Evolutionary conservation across 2,113 vertebrate species (phyloP).

Genomic region (Alaudala cheleensis): DNA sequence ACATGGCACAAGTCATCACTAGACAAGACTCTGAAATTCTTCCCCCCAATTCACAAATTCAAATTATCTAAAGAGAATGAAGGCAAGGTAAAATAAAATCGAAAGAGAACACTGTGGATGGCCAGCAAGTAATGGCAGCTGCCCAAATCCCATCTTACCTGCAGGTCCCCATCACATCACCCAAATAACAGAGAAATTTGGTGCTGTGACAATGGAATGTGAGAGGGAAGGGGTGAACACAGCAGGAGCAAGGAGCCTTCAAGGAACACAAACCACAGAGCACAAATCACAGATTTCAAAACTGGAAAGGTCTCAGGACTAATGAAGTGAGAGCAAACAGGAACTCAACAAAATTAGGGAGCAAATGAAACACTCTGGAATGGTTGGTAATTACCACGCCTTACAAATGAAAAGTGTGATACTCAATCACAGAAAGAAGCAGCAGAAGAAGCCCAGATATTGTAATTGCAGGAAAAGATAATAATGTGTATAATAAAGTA

Average conservation of each 20-base stretch:
- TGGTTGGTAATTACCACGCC: background rate
- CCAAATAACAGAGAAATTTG: background rate
- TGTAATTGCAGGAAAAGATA: constrained; percentile 33
- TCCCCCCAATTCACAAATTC: background rate
- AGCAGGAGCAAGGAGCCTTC: background rate
- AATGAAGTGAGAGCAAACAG: constrained; percentile 4
- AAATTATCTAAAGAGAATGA: background rate
- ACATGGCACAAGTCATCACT: background rate
- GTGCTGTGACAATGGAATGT: background rate
- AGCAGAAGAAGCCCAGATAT: background rate
- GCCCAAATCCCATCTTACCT: background rate
- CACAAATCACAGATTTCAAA: background rate
- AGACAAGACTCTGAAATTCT: background rate
- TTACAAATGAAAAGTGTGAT: background rate
- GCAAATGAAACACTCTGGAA: background rate
- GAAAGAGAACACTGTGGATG: background rate
- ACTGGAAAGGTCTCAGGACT: background rate
- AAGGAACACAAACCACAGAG: background rate
- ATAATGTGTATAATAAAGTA: constrained; percentile 9
- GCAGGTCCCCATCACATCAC: background rate
- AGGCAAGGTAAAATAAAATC: background rate
- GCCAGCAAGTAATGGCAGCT: background rate
- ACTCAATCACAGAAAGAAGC: background rate
- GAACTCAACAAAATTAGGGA: constrained; percentile 27
- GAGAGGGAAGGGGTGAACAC: background rate